These are phyloP conservation scores for Ptilodon capucinus DNA, from an alignment of 2,888 invertebrate genomes.

Conservation along the genomic window DNA sequence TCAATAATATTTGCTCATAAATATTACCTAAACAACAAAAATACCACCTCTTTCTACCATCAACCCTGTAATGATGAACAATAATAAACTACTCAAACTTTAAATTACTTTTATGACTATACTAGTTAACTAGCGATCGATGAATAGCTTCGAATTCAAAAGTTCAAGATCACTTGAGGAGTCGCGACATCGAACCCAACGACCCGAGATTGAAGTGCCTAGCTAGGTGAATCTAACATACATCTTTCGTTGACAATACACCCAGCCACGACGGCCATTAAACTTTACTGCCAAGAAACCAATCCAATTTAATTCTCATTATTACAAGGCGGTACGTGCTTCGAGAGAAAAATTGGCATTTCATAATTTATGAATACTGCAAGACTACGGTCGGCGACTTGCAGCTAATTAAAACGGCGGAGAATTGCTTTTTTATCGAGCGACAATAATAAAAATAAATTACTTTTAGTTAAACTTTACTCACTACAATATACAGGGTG, in stretches of 20 bases:
- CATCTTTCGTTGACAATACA: conserved; percentile 26
- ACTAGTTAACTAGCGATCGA: background rate
- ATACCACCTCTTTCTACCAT: no score
- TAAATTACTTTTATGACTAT: background rate
- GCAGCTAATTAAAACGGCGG: conserved; percentile 54
- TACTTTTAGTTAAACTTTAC: background rate
- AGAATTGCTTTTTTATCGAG: conserved; percentile 17
- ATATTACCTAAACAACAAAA: no score
- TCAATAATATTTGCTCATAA: no score
- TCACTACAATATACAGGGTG: no score
- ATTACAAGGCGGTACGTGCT: conserved; percentile 41
- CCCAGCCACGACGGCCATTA: conserved; percentile 35
- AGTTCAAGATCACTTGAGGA: background rate
- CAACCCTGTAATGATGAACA: no score
- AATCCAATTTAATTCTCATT: conserved; percentile 55
- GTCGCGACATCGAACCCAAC: background rate
- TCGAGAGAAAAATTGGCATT: conserved; percentile 51
- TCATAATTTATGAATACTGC: conserved; percentile 52
- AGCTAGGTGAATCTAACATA: background rate
- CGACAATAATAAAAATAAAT: conserved; percentile 17
- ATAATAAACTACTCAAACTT: background rate
- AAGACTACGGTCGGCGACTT: conserved; percentile 37
- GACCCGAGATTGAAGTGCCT: background rate
- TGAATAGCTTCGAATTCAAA: background rate
- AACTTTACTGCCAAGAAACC: conserved; percentile 38